Evolutionary conservation across 2,888 invertebrate species (phyloP).

Genomic region (Eumacrocentrus americanus): DNA sequence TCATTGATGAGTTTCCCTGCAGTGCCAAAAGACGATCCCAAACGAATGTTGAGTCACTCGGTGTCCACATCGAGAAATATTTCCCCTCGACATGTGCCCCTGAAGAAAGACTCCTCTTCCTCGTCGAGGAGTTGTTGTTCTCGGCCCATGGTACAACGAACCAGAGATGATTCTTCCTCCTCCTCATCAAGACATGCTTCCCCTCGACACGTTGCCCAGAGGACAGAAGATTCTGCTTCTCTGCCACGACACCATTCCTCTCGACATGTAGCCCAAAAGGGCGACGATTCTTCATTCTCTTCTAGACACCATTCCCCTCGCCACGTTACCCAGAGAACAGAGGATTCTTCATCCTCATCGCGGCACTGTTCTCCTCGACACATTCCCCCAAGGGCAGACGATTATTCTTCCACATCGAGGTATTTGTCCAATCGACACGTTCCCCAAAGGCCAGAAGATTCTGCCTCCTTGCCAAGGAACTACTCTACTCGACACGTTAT

Average conservation of each 20-base stretch:
- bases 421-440: not conserved
- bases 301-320: not conserved
- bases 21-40: constrained; percentile 2
- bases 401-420: not conserved
- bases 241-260: not conserved
- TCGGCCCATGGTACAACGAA: no score
- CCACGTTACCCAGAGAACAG: not conserved
- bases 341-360: not conserved
- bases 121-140: not conserved
- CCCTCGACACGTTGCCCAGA: not conserved
- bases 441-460: not conserved
- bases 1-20: constrained; percentile 8
- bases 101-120: not conserved
- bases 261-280: not conserved
- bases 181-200: not conserved
- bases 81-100: not conserved
- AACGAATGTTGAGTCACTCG: not conserved
- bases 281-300: not conserved
- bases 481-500: not conserved
- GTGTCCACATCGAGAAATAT: constrained; percentile 1
- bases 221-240: not conserved
- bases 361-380: not conserved
- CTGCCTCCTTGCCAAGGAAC: not conserved
- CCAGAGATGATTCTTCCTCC: not conserved
- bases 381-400: not conserved